Evolutionary conservation across 2,888 invertebrate genomes (phyloP).

Genomic region (Chloromyia formosa): DNA sequence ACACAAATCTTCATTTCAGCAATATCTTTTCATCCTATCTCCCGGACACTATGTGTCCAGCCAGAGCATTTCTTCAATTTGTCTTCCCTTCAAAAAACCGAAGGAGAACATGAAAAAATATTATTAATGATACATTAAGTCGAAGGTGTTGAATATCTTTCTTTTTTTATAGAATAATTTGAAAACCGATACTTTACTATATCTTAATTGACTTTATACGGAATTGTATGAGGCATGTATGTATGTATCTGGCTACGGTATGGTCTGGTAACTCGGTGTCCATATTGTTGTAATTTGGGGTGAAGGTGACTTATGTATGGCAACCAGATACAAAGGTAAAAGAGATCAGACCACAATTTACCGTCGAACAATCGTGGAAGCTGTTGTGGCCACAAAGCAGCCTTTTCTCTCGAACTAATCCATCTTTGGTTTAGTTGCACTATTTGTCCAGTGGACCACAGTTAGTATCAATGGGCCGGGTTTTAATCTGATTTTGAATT

Average conservation of each 20-base stretch:
- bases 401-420: not conserved
- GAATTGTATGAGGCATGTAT: too few species aligned
- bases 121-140: conserved; percentile 41
- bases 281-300: conserved; percentile 7
- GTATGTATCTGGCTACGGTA: not conserved
- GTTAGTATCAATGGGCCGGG: conserved; percentile 25
- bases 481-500: conserved; percentile 27
- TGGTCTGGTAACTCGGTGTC: not conserved
- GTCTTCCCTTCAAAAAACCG: conserved; percentile 27
- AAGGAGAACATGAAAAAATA: not conserved
- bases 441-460: not conserved
- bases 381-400: too few species aligned
- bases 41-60: not conserved
- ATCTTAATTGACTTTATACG: conserved; percentile 31
- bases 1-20: not conserved
- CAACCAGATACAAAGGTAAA: not conserved
- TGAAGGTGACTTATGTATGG: conserved; percentile 32
- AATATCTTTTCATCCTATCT: not conserved
- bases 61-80: conserved; percentile 21
- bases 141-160: conserved; percentile 24
- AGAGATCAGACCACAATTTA: conserved; percentile 35
- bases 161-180: conserved; percentile 32
- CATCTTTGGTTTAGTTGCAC: not conserved
- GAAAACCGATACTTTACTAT: conserved; percentile 32
- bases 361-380: not conserved